Evolutionary conservation across 2,113 vertebrate species (phyloP).

Genomic region (Otolemur garnettii): DNA sequence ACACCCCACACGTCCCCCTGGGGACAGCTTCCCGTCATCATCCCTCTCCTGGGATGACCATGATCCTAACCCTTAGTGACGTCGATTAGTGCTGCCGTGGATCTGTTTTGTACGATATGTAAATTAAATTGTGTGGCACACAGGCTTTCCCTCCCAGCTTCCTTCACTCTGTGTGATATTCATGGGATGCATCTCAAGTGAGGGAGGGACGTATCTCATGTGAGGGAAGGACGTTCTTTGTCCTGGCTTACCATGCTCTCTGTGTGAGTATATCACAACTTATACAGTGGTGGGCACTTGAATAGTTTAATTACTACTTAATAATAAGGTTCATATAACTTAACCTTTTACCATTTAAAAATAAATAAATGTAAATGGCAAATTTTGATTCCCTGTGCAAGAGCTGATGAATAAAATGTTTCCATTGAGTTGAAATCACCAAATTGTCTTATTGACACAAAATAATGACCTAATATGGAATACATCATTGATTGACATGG

Average conservation of each 20-base stretch:
- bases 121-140: rapidly evolving
- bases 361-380: neutral
- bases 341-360: neutral
- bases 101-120: too few species aligned
- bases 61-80: rapidly evolving
- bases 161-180: rapidly evolving
- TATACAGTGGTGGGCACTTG: too few species aligned
- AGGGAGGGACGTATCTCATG: rapidly evolving
- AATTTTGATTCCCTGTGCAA: neutral
- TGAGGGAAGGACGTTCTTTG: rapidly evolving
- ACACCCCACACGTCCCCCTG: too few species aligned
- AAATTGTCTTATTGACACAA: neutral
- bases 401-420: neutral
- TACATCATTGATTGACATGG: neutral
- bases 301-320: neutral
- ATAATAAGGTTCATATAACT: neutral
- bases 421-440: neutral
- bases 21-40: neutral
- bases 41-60: rapidly evolving
- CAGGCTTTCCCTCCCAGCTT: neutral
- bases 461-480: neutral
- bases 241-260: rapidly evolving
- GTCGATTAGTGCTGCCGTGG: rapidly evolving
- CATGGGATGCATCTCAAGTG: neutral
- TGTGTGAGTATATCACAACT: rapidly evolving